These are phyloP conservation scores for Chymomyza fuscimana DNA, from an alignment of 2,888 invertebrate species.

Conservation along the genomic window DNA sequence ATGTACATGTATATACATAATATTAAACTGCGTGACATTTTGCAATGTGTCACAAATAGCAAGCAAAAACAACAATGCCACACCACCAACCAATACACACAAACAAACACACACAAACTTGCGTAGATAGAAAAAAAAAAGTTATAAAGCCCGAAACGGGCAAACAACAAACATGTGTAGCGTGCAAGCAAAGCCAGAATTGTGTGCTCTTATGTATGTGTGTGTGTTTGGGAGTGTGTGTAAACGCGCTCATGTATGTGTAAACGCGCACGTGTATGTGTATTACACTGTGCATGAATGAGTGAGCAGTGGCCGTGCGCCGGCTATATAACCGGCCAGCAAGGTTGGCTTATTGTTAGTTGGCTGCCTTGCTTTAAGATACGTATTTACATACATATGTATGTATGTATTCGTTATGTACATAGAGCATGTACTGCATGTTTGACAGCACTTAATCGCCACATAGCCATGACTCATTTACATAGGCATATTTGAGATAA, in stretches of 20 bases:
- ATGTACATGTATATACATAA: constrained; percentile 11
- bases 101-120: constrained; percentile 19
- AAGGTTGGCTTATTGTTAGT: constrained; percentile 26
- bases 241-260: constrained; percentile 40
- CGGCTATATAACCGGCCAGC: constrained; percentile 48
- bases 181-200: background rate
- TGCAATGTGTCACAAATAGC: constrained; percentile 49
- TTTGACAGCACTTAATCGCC: constrained; percentile 47
- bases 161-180: constrained; percentile 68
- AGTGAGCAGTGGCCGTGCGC: constrained; percentile 40
- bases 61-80: constrained; percentile 16
- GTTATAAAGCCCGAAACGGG: constrained; percentile 53
- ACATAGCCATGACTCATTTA: constrained; percentile 47
- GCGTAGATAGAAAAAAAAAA: constrained; percentile 42
- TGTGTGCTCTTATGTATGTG: constrained; percentile 21
- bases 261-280: constrained; percentile 2
- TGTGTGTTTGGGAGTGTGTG: constrained; percentile 47
- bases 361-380: background rate
- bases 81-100: constrained; percentile 16
- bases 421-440: constrained; percentile 24
- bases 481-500: constrained; percentile 32
- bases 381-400: background rate
- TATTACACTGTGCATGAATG: constrained; percentile 33
- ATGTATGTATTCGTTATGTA: background rate
- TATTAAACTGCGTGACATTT: constrained; percentile 61